Evolutionary conservation across 2,888 invertebrate species (phyloP).

Genomic region (Eurois occulta): DNA sequence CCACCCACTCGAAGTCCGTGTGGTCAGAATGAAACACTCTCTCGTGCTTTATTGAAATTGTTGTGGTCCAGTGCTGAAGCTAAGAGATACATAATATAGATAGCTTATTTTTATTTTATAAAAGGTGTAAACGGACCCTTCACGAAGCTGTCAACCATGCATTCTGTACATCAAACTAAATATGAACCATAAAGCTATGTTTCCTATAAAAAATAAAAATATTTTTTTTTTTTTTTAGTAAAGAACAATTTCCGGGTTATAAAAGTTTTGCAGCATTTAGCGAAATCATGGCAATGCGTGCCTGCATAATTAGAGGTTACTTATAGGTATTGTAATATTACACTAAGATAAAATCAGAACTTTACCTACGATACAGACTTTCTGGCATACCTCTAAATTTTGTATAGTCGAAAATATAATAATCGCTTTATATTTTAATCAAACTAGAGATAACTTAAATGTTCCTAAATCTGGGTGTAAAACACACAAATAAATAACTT

Average conservation of each 20-base stretch:
- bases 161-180: too few relatives aligned
- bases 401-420: neutral
- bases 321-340: constrained; percentile 30
- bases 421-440: neutral
- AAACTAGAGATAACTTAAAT: neutral
- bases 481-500: too few relatives aligned
- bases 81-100: neutral
- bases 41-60: constrained; percentile 39
- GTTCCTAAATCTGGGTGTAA: neutral
- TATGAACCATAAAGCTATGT: neutral
- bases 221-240: constrained; percentile 28
- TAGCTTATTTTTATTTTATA: neutral
- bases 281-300: constrained; percentile 45
- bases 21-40: constrained; percentile 62
- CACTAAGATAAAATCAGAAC: constrained; percentile 21
- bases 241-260: constrained; percentile 40
- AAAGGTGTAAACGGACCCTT: too few relatives aligned
- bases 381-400: neutral
- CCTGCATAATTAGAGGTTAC: constrained; percentile 25
- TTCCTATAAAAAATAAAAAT: constrained; percentile 11
- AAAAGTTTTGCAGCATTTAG: constrained; percentile 47
- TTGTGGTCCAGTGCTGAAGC: constrained; percentile 47
- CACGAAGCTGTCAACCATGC: too few relatives aligned
- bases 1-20: constrained; percentile 66
- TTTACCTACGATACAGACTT: constrained; percentile 4